phyloP scores from a whole-genome alignment of 2,888 invertebrate genomes.

The Liodrosophila aerea region DNA sequence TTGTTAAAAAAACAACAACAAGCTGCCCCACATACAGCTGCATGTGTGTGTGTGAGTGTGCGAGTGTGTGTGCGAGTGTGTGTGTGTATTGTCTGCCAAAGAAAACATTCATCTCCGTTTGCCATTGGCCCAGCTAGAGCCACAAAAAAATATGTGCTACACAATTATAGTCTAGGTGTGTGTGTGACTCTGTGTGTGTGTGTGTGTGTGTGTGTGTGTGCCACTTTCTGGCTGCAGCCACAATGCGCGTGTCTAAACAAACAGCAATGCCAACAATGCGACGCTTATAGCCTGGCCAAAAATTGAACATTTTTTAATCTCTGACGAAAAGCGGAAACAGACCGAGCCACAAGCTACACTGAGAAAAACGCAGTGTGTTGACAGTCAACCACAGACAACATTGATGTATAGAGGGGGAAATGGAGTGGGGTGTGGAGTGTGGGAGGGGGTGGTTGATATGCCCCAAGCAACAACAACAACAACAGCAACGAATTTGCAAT shows the following conservation, averaged over 20 bases:
- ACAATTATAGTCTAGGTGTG: constrained; percentile 14
- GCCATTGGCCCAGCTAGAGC: constrained; percentile 70
- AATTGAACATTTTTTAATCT: constrained; percentile 74
- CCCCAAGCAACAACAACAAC: background rate
- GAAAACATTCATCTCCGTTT: constrained; percentile 80
- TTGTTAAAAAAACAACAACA: constrained; percentile 20
- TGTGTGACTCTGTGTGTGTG: constrained; percentile 1
- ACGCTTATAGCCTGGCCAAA: constrained; percentile 43
- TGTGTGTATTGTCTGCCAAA: constrained; percentile 45
- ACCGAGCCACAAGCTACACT: constrained; percentile 37
- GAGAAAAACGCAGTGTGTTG: constrained; percentile 43
- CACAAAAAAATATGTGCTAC: constrained; percentile 40
- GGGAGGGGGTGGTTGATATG: too few relatives aligned
- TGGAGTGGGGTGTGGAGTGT: too few relatives aligned
- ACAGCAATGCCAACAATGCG: constrained; percentile 35
- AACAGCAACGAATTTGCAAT: background rate
- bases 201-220: constrained; percentile 9
- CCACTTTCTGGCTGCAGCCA: constrained; percentile 3
- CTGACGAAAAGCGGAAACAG: constrained; percentile 71
- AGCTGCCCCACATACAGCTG: constrained; percentile 17
- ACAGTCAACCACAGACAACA: constrained; percentile 54
- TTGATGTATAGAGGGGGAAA: constrained; percentile 34
- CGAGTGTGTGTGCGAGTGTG: constrained; percentile 3
- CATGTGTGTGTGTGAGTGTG: background rate
- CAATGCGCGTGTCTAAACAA: constrained; percentile 39